Evolutionary conservation across 1,140 invertebrate genomes (phyloP), one percentile per base, ranked within the genome.

Genomic region (Zophobas morio): DNA sequence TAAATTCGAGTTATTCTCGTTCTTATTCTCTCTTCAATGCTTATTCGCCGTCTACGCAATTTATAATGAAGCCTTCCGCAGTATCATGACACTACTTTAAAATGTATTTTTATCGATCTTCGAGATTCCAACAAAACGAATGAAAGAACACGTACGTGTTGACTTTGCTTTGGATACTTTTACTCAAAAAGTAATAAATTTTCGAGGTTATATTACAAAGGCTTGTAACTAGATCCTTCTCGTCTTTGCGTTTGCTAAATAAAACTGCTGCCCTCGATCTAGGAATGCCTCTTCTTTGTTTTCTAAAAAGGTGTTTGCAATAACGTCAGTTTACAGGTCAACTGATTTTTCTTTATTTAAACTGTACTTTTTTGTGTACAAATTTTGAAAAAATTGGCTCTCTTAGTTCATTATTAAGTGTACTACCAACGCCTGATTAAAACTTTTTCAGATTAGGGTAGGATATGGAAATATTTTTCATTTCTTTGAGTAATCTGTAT

Each of bases 131-230:
- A 63, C 6, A 66, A 63, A 39, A 6, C 33, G 36, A 63, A 39
- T 66, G 60, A 40, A 66, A 66, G 60, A 42, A 66, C 36, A 1
- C 40, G n/a, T 51, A 20, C 60, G 39, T 40, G n/a, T 39, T 63
- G 36, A 37, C 20, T 63, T 39, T 63, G 57, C n/a, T 8, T 40
- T 66, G 39, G 60, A 66, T 66, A 66, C 60, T 66, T 3, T 66
- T 66, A 66, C 60, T 42, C 39, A 66, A 66, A 66, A 66, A 66
- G 60, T 66, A 42, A 66, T 66, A 66, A 66, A 66, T 66, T 66
- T 66, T 66, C n/a, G 60, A 66, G 60, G 37, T 60, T n/a, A 5
- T 66, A 39, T 66, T 42, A 42, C 60, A 66, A 66, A 66, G 56
- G 6, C 39, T 8, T 66, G 60, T 42, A 66, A 66, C 20, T 42